A percentile compares a stretch with the other conserved stretches of the same genome.
These are phyloP conservation scores for Dryobota labecula DNA, from an alignment of 2,888 invertebrate genomes.

Conservation along the genomic window DNA sequence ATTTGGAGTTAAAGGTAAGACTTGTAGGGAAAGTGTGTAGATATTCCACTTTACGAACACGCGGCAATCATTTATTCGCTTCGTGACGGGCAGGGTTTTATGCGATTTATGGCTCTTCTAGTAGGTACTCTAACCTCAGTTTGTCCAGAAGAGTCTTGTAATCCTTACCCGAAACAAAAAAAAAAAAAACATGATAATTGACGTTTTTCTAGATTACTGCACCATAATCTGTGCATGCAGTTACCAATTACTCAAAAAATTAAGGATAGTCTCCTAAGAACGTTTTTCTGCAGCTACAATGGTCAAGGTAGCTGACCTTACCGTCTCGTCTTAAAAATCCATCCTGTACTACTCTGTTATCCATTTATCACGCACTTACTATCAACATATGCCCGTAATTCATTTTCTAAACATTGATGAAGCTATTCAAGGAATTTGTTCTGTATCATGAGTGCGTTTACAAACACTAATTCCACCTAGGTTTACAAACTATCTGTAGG, in stretches of 20 bases:
- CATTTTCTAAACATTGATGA: conserved; percentile 14
- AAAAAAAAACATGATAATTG: neutral
- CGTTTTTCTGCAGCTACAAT: neutral
- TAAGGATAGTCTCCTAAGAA: neutral
- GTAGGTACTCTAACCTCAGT: neutral
- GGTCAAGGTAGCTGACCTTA: neutral
- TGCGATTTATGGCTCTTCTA: neutral
- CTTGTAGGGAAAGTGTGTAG: too few relatives aligned
- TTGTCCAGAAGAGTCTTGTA: neutral
- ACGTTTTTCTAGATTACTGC: neutral
- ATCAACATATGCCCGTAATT: conserved; percentile 1
- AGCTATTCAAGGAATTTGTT: conserved; percentile 11
- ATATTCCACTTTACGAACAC: neutral
- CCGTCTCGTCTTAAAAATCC: too few relatives aligned
- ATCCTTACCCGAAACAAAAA: neutral
- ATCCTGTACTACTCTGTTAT: neutral
- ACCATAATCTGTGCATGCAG: neutral
- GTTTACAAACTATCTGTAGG: neutral
- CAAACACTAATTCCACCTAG: conserved; percentile 8
- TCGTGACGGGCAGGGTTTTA: neutral
- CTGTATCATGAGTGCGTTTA: conserved; percentile 12
- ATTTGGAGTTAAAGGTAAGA: conserved; percentile 94
- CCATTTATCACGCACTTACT: neutral
- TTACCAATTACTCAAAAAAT: neutral
- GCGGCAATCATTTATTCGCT: neutral